Percentiles rank a stretch among this genome's conserved stretches.
Evolutionary conservation across 2,113 vertebrate species (phyloP).

Genomic region (Callipepla squamata): DNA sequence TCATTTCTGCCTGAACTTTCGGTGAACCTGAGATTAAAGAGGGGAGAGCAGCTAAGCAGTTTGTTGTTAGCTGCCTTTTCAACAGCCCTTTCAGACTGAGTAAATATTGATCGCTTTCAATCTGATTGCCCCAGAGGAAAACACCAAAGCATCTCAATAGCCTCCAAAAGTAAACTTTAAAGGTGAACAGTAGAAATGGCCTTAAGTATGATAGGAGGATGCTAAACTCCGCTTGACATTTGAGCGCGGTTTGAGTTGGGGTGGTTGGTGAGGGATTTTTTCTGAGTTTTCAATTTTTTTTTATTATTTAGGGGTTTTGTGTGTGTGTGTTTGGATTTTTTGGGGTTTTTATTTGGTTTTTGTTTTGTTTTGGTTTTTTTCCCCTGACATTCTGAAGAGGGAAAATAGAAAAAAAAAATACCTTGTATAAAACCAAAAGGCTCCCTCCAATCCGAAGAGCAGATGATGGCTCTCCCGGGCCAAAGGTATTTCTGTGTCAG

Average conservation of each 20-base stretch:
- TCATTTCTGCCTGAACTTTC: slow-evolving; percentile 89
- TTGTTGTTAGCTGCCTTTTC: slow-evolving; percentile 89
- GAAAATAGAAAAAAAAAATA: neutral
- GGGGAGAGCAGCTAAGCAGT: slow-evolving; percentile 85
- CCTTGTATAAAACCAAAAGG: neutral
- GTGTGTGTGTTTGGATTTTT: too few species aligned
- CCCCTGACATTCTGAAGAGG: neutral
- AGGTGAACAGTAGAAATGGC: slow-evolving; percentile 72
- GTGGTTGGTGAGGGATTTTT: neutral
- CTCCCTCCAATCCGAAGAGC: neutral
- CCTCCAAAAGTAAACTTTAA: slow-evolving; percentile 85
- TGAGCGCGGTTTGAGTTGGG: neutral
- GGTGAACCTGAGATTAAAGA: slow-evolving; percentile 89
- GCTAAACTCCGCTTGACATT: slow-evolving; percentile 22
- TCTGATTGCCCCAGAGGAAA: slow-evolving; percentile 87
- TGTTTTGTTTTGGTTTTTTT: neutral
- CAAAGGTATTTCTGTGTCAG: neutral
- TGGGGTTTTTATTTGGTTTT: neutral
- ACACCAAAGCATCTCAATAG: slow-evolving; percentile 80
- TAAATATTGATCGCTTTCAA: slow-evolving; percentile 90
- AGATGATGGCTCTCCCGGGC: neutral
- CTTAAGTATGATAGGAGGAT: slow-evolving; percentile 53
- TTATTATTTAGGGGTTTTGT: neutral
- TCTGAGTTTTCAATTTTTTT: too few species aligned
- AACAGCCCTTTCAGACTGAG: slow-evolving; percentile 89